phyloP scores from a whole-genome alignment of 1,140 invertebrate genomes.

The Aethina tumida region DNA sequence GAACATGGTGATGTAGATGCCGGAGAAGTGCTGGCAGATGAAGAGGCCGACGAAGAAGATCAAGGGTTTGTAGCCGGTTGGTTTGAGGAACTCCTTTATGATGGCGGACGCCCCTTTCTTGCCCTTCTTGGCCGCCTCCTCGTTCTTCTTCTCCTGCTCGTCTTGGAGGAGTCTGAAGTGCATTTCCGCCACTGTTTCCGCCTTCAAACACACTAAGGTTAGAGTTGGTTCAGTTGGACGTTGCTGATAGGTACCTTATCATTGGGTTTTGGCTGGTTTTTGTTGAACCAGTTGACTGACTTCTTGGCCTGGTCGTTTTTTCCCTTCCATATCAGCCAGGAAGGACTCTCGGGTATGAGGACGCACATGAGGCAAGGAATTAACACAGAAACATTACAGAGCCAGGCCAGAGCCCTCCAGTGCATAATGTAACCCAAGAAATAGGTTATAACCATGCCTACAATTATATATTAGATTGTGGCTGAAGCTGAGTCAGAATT shows the following conservation, averaged over 20 bases:
- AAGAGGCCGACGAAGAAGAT: slow-evolving; percentile 45
- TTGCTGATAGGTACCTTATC: slow-evolving; percentile 12
- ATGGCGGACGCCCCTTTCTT: slow-evolving; percentile 29
- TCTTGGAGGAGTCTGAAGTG: slow-evolving; percentile 35
- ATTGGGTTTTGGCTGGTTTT: slow-evolving; percentile 28
- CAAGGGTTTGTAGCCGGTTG: slow-evolving; percentile 50
- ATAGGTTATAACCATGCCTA: slow-evolving; percentile 51
- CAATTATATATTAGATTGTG: slow-evolving; percentile 6
- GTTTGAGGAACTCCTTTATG: slow-evolving; percentile 34
- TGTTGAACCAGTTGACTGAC: slow-evolving; percentile 39
- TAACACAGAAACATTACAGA: slow-evolving; percentile 41
- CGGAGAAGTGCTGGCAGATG: slow-evolving; percentile 50
- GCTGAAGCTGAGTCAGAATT: neutral
- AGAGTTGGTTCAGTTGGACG: slow-evolving; percentile 7
- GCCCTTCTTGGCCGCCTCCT: slow-evolving; percentile 11
- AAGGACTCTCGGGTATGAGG: slow-evolving; percentile 57
- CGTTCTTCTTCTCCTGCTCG: slow-evolving; percentile 36
- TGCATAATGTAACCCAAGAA: slow-evolving; percentile 43
- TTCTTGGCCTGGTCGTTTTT: slow-evolving; percentile 42
- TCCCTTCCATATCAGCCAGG: slow-evolving; percentile 47
- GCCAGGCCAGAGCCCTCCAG: slow-evolving; percentile 48
- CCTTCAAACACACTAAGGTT: neutral
- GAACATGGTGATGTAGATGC: slow-evolving; percentile 59
- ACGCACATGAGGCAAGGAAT: slow-evolving; percentile 43
- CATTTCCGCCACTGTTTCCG: slow-evolving; percentile 29